Base-by-base conservation (phyloP, 2,888 invertebrate genomes). In the Noctuana brunneofusca region DNA sequence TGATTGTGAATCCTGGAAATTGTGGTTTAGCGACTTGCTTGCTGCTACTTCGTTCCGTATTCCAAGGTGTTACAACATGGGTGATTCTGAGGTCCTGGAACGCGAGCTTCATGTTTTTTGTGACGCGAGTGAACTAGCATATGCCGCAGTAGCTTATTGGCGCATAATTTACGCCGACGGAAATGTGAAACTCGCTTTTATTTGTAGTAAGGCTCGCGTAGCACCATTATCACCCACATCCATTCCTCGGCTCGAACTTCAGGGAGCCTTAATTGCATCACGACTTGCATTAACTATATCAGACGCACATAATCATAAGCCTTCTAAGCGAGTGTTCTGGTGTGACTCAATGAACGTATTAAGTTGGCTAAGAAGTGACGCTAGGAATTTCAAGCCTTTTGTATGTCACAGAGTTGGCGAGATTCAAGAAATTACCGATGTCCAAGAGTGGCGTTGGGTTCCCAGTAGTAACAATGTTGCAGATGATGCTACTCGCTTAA, bases 31-130 rank as follows among this genome's bases (percentile, higher is more conserved):
- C 14, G 41, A 41, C 9, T 16, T 41, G 16, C 8, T 41, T 2
- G 16, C 14, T 41, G 9, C 16, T 2, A 14, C 16, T 16, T 41
- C 41, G 8, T 41, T 41, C 9, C 9, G 16, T 41, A 18, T 41
- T 41, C 41, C 41, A 18, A 41, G 41, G 6, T 41, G 41, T 41
- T 41, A 41, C 41, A 14, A 41, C 9, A 41, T 18, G 16, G 16
- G 16, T 41, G 41, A 41, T 16, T 18, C 41, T 41, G 41, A 41
- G 4, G 16, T 41, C 16, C 41, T 41, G 14, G 38, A 38, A 14
- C 38, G 41, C 41, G 41, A 41, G 41, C 16, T 41, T 41, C 41
- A 41, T 41, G 8, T 16, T 41, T 41, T 41, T 41, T 41, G 41
- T 41, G 16, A 41, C 41, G 41, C 41, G 16, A 41, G 41, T 2